Conservation (phyloP, 2,888 invertebrate genomes). For the Deilephila elpenor region DNA sequence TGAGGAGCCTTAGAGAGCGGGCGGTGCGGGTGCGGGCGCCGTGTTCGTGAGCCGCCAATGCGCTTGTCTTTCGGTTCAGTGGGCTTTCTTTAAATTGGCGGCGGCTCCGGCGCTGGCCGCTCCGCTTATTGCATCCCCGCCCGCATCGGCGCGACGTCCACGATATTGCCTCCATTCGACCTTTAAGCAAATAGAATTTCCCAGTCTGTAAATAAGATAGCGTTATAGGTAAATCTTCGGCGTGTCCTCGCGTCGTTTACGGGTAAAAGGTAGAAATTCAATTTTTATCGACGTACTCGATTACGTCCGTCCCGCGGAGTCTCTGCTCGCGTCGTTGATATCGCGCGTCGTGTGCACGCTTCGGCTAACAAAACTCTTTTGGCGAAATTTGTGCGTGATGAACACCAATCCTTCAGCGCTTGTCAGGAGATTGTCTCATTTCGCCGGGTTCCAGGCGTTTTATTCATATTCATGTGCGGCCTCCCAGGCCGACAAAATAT, state of each 20-base stretch:
- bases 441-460: conserved; percentile 60
- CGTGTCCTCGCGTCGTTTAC: conserved; percentile 65
- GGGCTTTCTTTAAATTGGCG: conserved; percentile 86
- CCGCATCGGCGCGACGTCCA: conserved; percentile 80
- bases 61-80: conserved; percentile 86
- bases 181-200: conserved; percentile 83
- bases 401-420: conserved; percentile 73
- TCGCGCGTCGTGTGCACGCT: conserved; percentile 41
- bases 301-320: conserved; percentile 57
- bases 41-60: conserved; percentile 82
- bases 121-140: conserved; percentile 82
- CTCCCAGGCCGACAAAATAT: conserved; percentile 67
- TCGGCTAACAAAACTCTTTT: conserved; percentile 46
- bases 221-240: conserved; percentile 75
- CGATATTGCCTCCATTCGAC: conserved; percentile 83
- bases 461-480: conserved; percentile 74
- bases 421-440: conserved; percentile 73
- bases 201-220: conserved; percentile 79
- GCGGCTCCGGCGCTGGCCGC: conserved; percentile 79
- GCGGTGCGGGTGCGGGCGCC: conserved; percentile 69
- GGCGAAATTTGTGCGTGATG: conserved; percentile 76
- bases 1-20: conserved; percentile 77
- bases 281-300: conserved; percentile 69
- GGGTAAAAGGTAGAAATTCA: conserved; percentile 69
- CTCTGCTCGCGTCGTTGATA: conserved; percentile 39